These are phyloP conservation scores for Sterrhoptilus dennistouni DNA, from an alignment of 2,113 vertebrate genomes.

Conservation along the genomic window DNA sequence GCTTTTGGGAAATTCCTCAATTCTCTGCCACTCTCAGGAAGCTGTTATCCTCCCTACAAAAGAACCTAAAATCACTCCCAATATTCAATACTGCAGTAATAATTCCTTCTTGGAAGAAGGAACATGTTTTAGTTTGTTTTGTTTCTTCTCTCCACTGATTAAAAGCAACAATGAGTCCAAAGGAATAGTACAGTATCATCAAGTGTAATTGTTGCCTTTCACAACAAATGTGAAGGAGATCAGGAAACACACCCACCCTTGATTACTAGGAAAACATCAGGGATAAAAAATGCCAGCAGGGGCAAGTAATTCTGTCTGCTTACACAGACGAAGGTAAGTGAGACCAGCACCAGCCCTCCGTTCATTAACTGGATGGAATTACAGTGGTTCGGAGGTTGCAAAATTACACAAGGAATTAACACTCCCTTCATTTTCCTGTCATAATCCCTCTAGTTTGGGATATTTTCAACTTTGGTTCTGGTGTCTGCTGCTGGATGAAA, in stretches of 20 bases:
- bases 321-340: background rate
- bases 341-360: background rate
- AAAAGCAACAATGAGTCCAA: background rate
- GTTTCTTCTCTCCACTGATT: background rate
- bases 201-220: conserved; percentile 1
- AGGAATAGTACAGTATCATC: background rate
- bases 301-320: conserved; percentile 7
- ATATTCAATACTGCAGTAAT: background rate
- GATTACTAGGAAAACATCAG: conserved; percentile 28
- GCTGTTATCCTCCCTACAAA: background rate
- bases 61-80: background rate
- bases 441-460: background rate
- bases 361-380: conserved; percentile 34
- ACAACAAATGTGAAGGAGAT: background rate
- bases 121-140: background rate
- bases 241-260: background rate
- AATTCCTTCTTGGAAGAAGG: background rate
- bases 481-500: background rate
- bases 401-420: conserved; percentile 52
- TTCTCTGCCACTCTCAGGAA: background rate
- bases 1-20: background rate
- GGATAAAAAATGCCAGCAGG: background rate
- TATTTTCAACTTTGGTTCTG: background rate
- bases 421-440: background rate
- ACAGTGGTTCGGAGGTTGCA: background rate